phyloP scores from a whole-genome alignment of 1,140 invertebrate genomes.

The Pachypsylla venusta region DNA sequence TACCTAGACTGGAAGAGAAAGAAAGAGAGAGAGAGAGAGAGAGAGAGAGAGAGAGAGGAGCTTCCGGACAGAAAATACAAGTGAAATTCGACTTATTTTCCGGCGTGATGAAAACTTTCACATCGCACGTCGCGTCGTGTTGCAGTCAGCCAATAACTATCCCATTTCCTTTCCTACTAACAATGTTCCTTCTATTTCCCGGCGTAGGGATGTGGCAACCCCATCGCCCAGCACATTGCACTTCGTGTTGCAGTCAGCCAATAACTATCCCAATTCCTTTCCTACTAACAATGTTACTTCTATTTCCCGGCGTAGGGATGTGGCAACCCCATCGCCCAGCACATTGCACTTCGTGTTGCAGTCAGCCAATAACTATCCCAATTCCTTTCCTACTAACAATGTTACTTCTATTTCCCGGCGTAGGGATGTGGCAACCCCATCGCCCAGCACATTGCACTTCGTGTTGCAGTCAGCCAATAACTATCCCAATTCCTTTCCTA shows the following conservation, averaged over 20 bases:
- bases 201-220: too few species aligned
- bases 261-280: background rate
- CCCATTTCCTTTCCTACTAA: background rate
- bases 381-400: background rate
- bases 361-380: background rate
- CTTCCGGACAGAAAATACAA: background rate
- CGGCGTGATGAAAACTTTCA: background rate
- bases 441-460: background rate
- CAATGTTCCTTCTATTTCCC: background rate
- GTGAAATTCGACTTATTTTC: constrained; percentile 3
- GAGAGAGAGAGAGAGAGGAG: background rate
- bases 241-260: background rate
- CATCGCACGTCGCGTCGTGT: background rate
- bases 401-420: background rate
- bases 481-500: background rate
- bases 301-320: background rate
- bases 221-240: background rate
- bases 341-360: background rate
- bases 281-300: background rate
- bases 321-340: too few species aligned
- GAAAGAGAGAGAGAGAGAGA: background rate
- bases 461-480: background rate
- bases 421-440: too few species aligned
- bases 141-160: background rate
- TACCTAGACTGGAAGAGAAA: too few species aligned